phyloP scores from a whole-genome alignment of 2,797 vertebrate genomes.

The Gastrophryne carolinensis region DNA sequence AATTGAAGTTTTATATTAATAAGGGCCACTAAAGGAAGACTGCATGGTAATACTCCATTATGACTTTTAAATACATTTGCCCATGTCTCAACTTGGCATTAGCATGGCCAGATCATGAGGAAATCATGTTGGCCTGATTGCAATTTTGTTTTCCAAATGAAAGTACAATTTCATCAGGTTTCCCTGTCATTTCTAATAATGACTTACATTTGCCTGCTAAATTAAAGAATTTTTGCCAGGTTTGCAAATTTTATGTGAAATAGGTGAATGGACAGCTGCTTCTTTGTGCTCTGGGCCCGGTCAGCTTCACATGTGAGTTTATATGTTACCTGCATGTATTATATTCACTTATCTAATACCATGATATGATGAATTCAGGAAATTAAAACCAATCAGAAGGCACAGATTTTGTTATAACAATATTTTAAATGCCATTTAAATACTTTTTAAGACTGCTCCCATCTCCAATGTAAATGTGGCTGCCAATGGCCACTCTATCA shows the following conservation, averaged over 20 bases:
- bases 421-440: too few relatives aligned
- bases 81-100: slow-evolving; percentile 92
- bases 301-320: slow-evolving; percentile 57
- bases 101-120: slow-evolving; percentile 89
- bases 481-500: too few relatives aligned
- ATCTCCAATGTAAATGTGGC: too few relatives aligned
- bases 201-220: slow-evolving; percentile 88
- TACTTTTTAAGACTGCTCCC: too few relatives aligned
- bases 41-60: slow-evolving; percentile 96
- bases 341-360: slow-evolving; percentile 60
- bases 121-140: slow-evolving; percentile 97
- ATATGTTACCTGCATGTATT: slow-evolving; percentile 25
- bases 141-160: slow-evolving; percentile 99
- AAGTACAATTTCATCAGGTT: slow-evolving; percentile 99
- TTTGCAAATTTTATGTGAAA: slow-evolving; percentile 70
- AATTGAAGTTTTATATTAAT: slow-evolving; percentile 99
- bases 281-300: slow-evolving; percentile 45
- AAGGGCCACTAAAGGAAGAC: slow-evolving; percentile 87
- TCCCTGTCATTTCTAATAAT: slow-evolving; percentile 99
- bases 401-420: too few relatives aligned
- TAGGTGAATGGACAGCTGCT: slow-evolving; percentile 73
- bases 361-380: too few relatives aligned
- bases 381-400: too few relatives aligned
- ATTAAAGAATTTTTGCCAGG: slow-evolving; percentile 84
- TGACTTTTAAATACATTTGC: slow-evolving; percentile 99